Evolutionary conservation across 2,888 invertebrate genomes (phyloP).

Genomic region (Cheilosia urbana): DNA sequence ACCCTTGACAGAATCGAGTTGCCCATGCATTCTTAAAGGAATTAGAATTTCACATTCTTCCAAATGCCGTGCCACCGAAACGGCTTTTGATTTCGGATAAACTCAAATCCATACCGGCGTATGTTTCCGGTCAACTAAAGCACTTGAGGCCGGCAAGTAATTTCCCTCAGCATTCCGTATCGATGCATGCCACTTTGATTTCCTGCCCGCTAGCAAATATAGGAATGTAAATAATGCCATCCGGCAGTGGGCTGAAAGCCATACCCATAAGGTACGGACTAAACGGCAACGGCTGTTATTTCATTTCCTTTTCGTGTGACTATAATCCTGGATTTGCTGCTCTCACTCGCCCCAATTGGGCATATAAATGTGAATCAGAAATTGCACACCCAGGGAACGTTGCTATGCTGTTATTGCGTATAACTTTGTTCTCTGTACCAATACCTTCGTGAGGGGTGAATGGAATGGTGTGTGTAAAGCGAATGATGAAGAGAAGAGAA

Average conservation of each 20-base stretch:
- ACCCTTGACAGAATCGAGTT: not conserved
- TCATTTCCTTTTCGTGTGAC: too few species aligned
- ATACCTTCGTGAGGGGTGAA: too few species aligned
- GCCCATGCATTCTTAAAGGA: not conserved
- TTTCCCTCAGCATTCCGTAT: conserved; percentile 15
- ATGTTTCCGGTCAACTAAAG: conserved; percentile 30
- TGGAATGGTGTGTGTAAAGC: too few species aligned
- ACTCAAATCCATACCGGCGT: conserved; percentile 15
- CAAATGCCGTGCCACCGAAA: not conserved
- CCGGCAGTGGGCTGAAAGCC: not conserved
- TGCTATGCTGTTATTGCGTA: too few species aligned
- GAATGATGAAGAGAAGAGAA: too few species aligned
- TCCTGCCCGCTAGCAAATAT: conserved; percentile 29
- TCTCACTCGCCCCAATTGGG: too few species aligned
- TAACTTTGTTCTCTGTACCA: too few species aligned
- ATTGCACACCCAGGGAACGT: too few species aligned
- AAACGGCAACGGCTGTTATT: too few species aligned
- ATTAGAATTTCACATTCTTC: not conserved
- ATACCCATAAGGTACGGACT: too few species aligned
- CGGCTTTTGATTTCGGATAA: conserved; percentile 4
- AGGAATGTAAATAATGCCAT: conserved; percentile 34
- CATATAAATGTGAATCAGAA: too few species aligned
- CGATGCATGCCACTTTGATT: conserved; percentile 27
- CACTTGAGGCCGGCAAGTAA: conserved; percentile 18
- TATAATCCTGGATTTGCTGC: too few species aligned